Percentiles rank a stretch among this genome's conserved stretches.
These are phyloP conservation scores for Botrylloides violaceus DNA, from an alignment of 23 tunicate genomes.

Conservation along the genomic window DNA sequence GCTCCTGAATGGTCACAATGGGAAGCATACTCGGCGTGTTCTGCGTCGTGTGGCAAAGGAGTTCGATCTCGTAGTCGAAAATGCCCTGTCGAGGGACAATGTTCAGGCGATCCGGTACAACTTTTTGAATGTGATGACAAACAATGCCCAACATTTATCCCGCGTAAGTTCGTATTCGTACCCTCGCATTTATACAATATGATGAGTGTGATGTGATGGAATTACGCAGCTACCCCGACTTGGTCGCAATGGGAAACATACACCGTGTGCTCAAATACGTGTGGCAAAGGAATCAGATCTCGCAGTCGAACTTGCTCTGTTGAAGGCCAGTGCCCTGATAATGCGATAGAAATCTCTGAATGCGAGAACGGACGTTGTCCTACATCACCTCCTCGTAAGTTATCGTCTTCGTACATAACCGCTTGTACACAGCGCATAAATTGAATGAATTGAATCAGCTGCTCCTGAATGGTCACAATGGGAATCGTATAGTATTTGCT, in stretches of 20 bases:
- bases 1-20: slow-evolving; percentile 1
- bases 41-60: neutral
- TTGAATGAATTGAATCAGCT: too few species aligned
- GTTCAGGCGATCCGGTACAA: neutral
- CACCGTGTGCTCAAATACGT: neutral
- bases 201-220: too few species aligned
- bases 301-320: neutral
- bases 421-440: too few species aligned
- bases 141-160: neutral
- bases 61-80: neutral
- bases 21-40: neutral
- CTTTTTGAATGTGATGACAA: neutral
- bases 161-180: too few species aligned
- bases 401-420: too few species aligned
- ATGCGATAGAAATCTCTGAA: neutral
- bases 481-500: too few species aligned
- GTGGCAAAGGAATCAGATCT: neutral
- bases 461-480: too few species aligned
- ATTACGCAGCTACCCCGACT: too few species aligned
- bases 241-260: neutral
- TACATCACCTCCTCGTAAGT: neutral
- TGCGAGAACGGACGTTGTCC: neutral
- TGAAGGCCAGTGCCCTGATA: neutral
- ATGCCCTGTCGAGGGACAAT: neutral
- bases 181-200: too few species aligned